Evolutionary conservation across 2,113 vertebrate species (phyloP).

Genomic region (Arizona elegans): DNA sequence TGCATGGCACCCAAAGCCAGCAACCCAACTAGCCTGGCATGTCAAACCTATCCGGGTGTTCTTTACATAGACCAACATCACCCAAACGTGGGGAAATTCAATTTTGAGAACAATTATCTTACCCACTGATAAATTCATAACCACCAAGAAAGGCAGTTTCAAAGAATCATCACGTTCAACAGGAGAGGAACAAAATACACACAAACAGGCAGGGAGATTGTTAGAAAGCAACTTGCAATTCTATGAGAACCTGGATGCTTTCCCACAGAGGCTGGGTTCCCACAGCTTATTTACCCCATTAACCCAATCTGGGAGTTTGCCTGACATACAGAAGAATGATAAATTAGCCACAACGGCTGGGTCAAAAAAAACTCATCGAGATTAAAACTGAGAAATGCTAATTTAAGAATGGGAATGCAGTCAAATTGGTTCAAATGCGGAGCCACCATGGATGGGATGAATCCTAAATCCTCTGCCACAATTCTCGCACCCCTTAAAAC

Average conservation of each 20-base stretch:
- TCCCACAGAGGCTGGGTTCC: not conserved
- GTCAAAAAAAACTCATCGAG: not conserved
- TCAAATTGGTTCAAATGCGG: not conserved
- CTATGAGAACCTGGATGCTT: not conserved
- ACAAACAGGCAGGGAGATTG: not conserved
- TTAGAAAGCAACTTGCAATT: not conserved
- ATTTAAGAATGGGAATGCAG: not conserved
- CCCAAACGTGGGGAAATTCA: not conserved
- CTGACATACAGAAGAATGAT: not conserved
- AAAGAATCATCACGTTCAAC: not conserved
- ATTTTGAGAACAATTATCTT: not conserved
- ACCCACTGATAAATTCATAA: not conserved
- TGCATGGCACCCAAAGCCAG: not conserved
- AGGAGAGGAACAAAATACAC: not conserved
- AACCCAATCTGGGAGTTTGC: not conserved
- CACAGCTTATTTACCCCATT: not conserved
- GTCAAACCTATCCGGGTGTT: not conserved
- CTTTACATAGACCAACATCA: not conserved
- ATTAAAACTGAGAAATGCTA: not conserved
- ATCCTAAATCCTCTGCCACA: not conserved
- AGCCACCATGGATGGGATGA: accelerated
- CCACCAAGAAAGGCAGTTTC: not conserved
- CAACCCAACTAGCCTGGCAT: not conserved
- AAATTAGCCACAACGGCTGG: not conserved
- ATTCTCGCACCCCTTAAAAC: not conserved